Percentiles rank a stretch among this genome's conserved stretches.
phyloP scores from a whole-genome alignment of 2,113 vertebrate genomes.

The Otolemur garnettii region DNA sequence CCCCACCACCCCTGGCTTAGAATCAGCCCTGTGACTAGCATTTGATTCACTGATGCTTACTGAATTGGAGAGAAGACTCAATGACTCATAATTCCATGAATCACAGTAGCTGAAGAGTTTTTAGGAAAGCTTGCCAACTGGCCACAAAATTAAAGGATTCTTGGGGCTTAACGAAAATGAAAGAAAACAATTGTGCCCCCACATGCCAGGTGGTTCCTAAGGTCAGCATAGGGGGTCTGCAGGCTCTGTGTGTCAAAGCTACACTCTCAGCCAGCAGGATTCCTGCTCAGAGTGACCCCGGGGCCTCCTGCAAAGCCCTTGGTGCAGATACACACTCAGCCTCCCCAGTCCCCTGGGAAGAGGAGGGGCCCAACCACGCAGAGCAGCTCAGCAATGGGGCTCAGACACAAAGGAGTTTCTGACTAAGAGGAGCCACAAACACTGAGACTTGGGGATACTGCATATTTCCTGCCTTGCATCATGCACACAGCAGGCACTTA shows the following conservation, averaged over 20 bases:
- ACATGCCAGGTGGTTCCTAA: rapidly evolving
- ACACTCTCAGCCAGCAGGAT: neutral
- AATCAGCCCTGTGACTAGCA: neutral
- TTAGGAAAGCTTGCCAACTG: neutral
- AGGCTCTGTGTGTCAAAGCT: neutral
- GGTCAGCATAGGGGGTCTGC: neutral
- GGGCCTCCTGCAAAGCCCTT: rapidly evolving
- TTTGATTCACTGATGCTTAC: neutral
- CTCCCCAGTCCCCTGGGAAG: rapidly evolving
- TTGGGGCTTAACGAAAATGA: neutral
- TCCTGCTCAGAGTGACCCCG: rapidly evolving
- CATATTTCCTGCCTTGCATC: neutral
- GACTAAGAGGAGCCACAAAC: neutral
- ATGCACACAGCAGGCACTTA: neutral
- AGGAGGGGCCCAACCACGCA: no score
- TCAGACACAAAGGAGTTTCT: neutral
- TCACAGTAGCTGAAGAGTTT: neutral
- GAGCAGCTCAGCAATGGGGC: no score
- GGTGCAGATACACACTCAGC: rapidly evolving
- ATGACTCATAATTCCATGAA: neutral
- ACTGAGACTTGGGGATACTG: neutral
- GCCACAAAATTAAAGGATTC: neutral
- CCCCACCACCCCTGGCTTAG: neutral
- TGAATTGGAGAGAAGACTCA: neutral
- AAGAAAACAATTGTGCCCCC: neutral